Conservation (phyloP, 1,140 invertebrate genomes). For the Solenopsis invicta region DNA sequence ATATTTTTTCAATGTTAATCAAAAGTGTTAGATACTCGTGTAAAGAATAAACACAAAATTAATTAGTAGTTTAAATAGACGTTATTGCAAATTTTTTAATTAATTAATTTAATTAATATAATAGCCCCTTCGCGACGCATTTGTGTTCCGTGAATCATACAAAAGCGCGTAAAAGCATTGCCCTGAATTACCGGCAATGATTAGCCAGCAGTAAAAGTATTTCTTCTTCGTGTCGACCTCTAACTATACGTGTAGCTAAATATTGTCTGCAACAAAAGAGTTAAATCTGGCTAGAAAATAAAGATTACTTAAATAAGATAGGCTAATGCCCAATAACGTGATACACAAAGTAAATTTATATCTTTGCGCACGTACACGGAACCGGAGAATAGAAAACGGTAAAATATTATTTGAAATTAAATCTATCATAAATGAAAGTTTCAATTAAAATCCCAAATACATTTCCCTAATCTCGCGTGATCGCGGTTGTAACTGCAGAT, state of each 20-base stretch:
- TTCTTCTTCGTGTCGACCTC: background rate
- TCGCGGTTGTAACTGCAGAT: background rate
- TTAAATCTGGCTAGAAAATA: background rate
- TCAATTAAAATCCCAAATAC: background rate
- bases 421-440: background rate
- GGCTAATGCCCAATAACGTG: background rate
- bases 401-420: background rate
- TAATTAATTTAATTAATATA: slow-evolving; percentile 2
- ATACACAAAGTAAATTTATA: background rate
- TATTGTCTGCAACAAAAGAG: background rate
- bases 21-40: background rate
- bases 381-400: background rate
- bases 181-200: background rate
- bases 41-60: background rate
- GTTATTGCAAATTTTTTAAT: background rate
- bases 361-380: background rate
- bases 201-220: background rate
- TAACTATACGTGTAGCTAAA: background rate
- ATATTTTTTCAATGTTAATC: background rate
- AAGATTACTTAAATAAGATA: background rate
- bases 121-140: background rate
- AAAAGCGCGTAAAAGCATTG: background rate
- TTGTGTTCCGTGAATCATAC: background rate
- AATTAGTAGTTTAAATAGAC: background rate
- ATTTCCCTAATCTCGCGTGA: background rate